Conservation (phyloP, 2,113 vertebrate genomes). For the Oreochromis tanganicae region DNA sequence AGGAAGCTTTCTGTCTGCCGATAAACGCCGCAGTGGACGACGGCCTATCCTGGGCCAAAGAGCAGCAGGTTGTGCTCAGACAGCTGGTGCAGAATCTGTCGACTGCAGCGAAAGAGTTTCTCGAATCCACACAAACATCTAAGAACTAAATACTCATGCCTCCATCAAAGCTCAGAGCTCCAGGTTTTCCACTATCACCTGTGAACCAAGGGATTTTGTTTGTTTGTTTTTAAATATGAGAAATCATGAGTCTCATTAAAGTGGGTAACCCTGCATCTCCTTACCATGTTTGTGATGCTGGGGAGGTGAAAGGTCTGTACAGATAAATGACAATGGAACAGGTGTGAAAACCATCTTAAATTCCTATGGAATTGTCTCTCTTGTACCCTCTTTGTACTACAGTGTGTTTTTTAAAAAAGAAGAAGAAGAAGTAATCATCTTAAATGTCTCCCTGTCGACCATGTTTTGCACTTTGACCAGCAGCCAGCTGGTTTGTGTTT, state of each 20-base stretch:
- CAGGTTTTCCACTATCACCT: neutral
- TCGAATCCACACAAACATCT: conserved; percentile 71
- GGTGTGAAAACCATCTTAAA: conserved; percentile 67
- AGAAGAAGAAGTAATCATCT: neutral
- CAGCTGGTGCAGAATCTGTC: conserved; percentile 72
- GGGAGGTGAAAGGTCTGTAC: conserved; percentile 8
- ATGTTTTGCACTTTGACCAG: neutral
- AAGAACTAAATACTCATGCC: conserved; percentile 54
- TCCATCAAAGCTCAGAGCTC: neutral
- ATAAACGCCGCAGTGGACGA: conserved; percentile 78
- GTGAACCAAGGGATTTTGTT: neutral
- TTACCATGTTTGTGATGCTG: neutral
- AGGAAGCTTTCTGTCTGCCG: conserved; percentile 74
- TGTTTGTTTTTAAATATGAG: neutral
- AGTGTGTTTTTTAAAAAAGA: conserved; percentile 21
- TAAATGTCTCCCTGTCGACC: neutral
- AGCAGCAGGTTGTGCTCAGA: conserved; percentile 68
- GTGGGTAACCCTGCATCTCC: neutral
- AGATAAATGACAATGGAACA: conserved; percentile 11
- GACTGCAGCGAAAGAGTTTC: conserved; percentile 48
- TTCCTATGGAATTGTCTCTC: conserved; percentile 88
- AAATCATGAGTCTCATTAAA: conserved; percentile 18
- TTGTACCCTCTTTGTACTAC: conserved; percentile 46
- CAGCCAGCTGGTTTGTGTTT: neutral
- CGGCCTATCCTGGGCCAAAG: conserved; percentile 73